Evolutionary conservation across 2,888 invertebrate species (phyloP), one percentile per base, ranked within the genome.

Genomic region (Hedya salicella): DNA sequence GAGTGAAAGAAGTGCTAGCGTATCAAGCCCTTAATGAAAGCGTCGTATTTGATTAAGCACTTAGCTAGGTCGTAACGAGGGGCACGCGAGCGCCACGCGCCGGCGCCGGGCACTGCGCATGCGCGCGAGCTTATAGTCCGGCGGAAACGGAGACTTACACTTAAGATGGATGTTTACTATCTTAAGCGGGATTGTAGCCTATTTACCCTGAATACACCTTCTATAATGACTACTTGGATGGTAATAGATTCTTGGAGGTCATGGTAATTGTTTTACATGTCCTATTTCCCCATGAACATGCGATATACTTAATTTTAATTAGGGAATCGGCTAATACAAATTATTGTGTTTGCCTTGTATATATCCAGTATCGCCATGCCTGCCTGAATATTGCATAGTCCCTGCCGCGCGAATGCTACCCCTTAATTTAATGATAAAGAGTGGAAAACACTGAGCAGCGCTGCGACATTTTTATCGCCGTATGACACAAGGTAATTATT

Each of bases 401-500:
- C 8, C 52, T 30, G 53, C 62, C 56, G 69, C 44, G 56, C 67
- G 53, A 66, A 67, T 52, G 65, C 65, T 53, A 62, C 68, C 70
- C 70, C 73, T 75, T 73, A 77, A 78, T 80, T 79, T 76, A 76
- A 78, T 73, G 71, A 79, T 77, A 73, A 80, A 78, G 74, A 75
- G 77, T 75, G 75, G 74, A 78, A 77, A 78, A 75, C 73, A 72
- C 70, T 69, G 69, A 77, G 69, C 67, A 68, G 69, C 64, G 64
- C 59, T 70, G 73, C 75, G 78, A 79, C 75, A 78, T 80, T 80
- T 84, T 85, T 79, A 83, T 81, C 75, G 76, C 70, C 74, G 77
- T 78, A 75, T 86, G 85, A 85, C 85, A 87, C 80, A 80, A 78
- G 79, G 79, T 83, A 83, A 85, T 86, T 88, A 87, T 83, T 80